A percentile compares a stretch with the other conserved stretches of the same genome.
Conservation (phyloP, 2,797 vertebrate genomes). For the Numenius phaeopus region DNA sequence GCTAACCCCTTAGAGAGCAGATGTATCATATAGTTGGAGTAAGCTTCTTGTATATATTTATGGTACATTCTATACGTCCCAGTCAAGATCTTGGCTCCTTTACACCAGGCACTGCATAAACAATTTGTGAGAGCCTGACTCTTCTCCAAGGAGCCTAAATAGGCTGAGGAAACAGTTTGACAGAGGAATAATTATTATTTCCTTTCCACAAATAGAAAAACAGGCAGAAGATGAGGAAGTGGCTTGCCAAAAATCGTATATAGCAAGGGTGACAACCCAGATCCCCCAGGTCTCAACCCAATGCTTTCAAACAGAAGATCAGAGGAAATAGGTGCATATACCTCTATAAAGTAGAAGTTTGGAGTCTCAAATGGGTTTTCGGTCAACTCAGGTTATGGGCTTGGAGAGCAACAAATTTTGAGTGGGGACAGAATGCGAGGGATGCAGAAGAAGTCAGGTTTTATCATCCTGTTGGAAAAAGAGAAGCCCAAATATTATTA, state of each 20-base stretch:
- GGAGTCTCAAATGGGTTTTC: background rate
- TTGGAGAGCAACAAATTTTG: background rate
- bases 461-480: background rate
- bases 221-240: background rate
- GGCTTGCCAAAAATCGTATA: background rate
- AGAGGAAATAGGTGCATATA: background rate
- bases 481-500: background rate
- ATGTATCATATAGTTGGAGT: background rate
- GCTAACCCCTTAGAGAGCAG: background rate
- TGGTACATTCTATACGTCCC: background rate
- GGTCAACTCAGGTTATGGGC: background rate
- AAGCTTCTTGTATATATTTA: background rate
- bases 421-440: background rate
- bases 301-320: background rate
- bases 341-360: background rate
- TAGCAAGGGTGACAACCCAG: background rate
- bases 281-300: background rate
- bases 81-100: background rate
- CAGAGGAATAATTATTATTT: background rate
- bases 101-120: background rate
- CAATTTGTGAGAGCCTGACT: background rate
- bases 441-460: background rate
- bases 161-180: background rate
- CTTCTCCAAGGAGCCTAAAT: background rate
- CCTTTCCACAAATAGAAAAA: background rate